Base-by-base conservation (phyloP, 2,797 vertebrate genomes). In the Pseudopleuronectes americanus region DNA sequence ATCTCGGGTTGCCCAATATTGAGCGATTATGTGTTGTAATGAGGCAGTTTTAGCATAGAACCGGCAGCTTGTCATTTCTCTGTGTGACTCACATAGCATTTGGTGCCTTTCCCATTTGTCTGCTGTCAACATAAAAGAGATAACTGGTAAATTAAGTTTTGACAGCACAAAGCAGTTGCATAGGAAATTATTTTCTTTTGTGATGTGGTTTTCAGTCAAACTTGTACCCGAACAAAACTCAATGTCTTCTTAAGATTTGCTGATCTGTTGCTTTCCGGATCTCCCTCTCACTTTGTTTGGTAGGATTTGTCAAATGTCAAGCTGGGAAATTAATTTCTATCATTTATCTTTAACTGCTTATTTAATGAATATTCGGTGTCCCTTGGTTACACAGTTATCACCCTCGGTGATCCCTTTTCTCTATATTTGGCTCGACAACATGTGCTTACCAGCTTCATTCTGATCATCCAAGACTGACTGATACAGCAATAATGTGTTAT, bases 381-480 rank as follows among this genome's bases (percentile, higher is more conserved):
- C 23, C 24, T 4, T 21, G 47, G 7, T 47, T n/a, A 17, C 41
- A 13, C 41, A 7, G 45, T 19, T 47, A 47, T 47, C 19, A 2
- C 8, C 8, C 45, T 47, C n/a, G 7, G 31, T 57, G 64, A 51
- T 79, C 12, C 64, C 4, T 2, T 49, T 76, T 64, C 58, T 62
- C 16, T 36, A 62, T 12, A 57, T 54, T 43, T 51, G 14, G 48
- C 68, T 59, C 47, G 57, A 65, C 51, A 61, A 71, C 77, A 77
- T 81, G 74, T 74, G 76, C 68, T 77, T 60, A 21, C 51, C 80
- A 76, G 38, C 52, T 59, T 23, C 47, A 1, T 55, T 45, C 23
- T 23, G 33, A 57, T 51, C 36, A 3, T 69, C 55, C 6, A 58
- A 49, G 24, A 31, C 10, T 22, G 52, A 69, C 8, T 33, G 5